phyloP scores from a whole-genome alignment of 2,888 invertebrate genomes.

The Norana najaformis region DNA sequence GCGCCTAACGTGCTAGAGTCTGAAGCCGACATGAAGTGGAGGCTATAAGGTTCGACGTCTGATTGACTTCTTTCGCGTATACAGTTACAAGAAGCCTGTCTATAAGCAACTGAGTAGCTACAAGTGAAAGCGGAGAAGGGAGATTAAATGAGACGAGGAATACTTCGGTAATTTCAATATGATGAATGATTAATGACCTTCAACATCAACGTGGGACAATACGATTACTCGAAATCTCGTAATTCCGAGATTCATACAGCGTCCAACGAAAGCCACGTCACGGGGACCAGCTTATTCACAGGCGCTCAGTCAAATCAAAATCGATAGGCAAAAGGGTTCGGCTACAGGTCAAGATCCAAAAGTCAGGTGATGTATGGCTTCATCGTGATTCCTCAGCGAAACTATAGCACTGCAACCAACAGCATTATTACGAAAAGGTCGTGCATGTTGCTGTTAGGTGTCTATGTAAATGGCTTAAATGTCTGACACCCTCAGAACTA shows the following conservation, averaged over 20 bases:
- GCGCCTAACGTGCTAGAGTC: neutral
- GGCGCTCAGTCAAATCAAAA: too few relatives aligned
- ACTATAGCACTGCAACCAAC: too few relatives aligned
- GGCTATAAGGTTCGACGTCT: neutral
- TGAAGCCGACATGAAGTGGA: neutral
- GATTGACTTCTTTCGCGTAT: neutral
- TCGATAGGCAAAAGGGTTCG: too few relatives aligned
- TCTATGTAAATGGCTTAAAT: neutral
- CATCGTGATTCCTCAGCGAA: too few relatives aligned
- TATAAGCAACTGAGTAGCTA: too few relatives aligned
- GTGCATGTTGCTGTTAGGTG: neutral
- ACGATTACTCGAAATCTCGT: too few relatives aligned
- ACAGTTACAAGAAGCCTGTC: neutral
- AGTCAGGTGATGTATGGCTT: neutral
- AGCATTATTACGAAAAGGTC: neutral
- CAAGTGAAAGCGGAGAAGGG: neutral
- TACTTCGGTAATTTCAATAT: neutral
- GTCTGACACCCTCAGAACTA: neutral
- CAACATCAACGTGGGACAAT: too few relatives aligned
- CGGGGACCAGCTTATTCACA: too few relatives aligned
- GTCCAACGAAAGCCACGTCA: too few relatives aligned
- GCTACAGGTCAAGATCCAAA: too few relatives aligned
- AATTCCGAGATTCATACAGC: too few relatives aligned
- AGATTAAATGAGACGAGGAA: neutral
- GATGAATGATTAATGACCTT: neutral